Base-by-base conservation (phyloP, 2,888 invertebrate species). In the Ectemnius cavifrons region DNA sequence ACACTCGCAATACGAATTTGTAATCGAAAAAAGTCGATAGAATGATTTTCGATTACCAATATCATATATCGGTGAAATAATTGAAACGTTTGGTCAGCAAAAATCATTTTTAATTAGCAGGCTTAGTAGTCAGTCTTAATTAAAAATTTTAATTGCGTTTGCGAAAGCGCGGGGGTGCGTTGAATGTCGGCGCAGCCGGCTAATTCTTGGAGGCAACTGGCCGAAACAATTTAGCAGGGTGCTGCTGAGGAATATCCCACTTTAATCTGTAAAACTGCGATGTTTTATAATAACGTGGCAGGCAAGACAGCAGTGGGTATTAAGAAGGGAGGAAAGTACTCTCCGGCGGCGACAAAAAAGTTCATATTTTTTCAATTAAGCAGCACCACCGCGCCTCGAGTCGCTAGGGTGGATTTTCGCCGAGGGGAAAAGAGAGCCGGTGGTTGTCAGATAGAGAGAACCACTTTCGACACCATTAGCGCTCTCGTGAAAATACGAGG, bases 341-440 rank as follows among this genome's bases (percentile, higher is more conserved):
- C 86, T 87, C 84, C 70, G 82, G 86, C 83, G 87, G 81, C 86
- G 85, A 79, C 83, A 80, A 79, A 88, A 88, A 90, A 90, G 86
- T 89, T 90, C 87, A 88, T 89, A 89, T 89, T 90, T 90, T 91
- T 91, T 90, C 89, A 90, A 90, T 90, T 89, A 90, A 87, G 85
- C 86, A 84, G 81, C 77, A 80, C 85, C 86, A 84, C 80, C 77
- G 80, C 71, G 80, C 71, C 77, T 76, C 78, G 81, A 77, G 37
- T 11, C 37, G 37, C 78, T 79, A 81, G 85, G 84, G 85, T 79
- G 79, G 81, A 82, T 81, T 83, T 73, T 80, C 79, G 73, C 78
- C 76, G 77, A 77, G 76, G 70, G 11, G 8, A 11, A 37, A 11
- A 14, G 52, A 52, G 52, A 16, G n/a, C 16, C 14, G 52, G 16